phyloP scores from a whole-genome alignment of 2,797 vertebrate species.

The Alfaro cultratus region DNA sequence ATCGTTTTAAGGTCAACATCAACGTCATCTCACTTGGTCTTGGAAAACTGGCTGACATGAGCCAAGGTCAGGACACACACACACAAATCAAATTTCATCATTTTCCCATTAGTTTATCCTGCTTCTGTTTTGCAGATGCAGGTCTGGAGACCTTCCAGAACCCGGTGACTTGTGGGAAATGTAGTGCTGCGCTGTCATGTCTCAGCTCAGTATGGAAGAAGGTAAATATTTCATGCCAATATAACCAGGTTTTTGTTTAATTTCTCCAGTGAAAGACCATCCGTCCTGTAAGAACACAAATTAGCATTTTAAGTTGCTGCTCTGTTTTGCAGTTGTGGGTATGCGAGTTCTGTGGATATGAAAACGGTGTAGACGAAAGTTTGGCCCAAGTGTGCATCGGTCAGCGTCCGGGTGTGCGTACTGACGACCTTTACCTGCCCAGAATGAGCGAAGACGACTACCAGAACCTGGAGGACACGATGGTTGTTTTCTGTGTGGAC shows the following conservation, averaged over 20 bases:
- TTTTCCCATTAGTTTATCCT: not conserved
- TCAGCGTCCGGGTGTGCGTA: slow-evolving; percentile 16
- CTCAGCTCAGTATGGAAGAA: slow-evolving; percentile 56
- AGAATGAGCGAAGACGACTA: slow-evolving; percentile 68
- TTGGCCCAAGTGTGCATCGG: slow-evolving; percentile 11
- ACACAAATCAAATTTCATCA: fast-evolving
- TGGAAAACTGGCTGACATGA: slow-evolving; percentile 71
- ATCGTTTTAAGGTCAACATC: slow-evolving; percentile 64
- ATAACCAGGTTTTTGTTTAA: not conserved
- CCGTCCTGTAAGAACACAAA: not conserved
- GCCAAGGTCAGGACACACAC: slow-evolving; percentile 56
- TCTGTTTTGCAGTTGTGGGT: slow-evolving; percentile 68
- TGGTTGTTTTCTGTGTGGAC: slow-evolving; percentile 84
- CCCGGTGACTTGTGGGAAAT: slow-evolving; percentile 76
- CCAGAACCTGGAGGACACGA: slow-evolving; percentile 76
- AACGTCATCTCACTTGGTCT: slow-evolving; percentile 75
- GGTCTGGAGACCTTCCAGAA: slow-evolving; percentile 57
- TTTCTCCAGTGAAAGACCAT: not conserved
- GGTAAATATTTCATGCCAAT: slow-evolving; percentile 53
- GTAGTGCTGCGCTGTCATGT: slow-evolving; percentile 70
- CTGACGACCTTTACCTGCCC: slow-evolving; percentile 74
- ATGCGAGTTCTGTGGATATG: slow-evolving; percentile 81
- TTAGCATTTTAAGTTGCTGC: no score
- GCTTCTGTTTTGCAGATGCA: slow-evolving; percentile 29
- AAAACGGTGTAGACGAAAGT: slow-evolving; percentile 42